These are phyloP conservation scores for Archilochus colubris DNA, from an alignment of 2,113 vertebrate species.

Conservation along the genomic window DNA sequence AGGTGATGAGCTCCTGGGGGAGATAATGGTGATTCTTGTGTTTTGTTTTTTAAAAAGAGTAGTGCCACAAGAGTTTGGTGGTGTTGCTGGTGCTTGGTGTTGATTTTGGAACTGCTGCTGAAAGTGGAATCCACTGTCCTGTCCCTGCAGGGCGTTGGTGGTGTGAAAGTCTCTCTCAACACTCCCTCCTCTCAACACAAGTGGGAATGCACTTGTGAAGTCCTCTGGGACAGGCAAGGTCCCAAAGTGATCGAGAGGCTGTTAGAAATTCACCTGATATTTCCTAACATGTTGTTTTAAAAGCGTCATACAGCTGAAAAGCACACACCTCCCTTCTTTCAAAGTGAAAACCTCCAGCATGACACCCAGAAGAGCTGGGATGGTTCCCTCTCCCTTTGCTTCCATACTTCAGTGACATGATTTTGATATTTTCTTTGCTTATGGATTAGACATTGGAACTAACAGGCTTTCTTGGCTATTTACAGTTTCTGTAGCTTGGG, in stretches of 20 bases:
- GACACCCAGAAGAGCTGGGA: background rate
- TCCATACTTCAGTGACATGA: accelerated
- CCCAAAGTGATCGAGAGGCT: accelerated
- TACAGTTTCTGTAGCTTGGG: background rate
- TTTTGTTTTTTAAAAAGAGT: background rate
- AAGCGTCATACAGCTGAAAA: background rate
- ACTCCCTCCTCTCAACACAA: background rate
- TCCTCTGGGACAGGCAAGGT: background rate
- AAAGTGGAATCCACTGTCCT: background rate
- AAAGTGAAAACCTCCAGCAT: background rate
- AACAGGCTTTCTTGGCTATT: background rate
- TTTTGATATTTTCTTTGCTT: background rate
- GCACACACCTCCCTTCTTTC: background rate
- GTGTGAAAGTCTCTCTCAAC: background rate
- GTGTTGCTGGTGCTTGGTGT: background rate
- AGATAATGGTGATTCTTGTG: accelerated
- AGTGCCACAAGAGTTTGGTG: background rate
- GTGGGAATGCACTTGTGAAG: background rate
- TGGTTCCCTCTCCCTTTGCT: background rate
- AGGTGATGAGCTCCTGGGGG: background rate
- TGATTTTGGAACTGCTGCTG: background rate
- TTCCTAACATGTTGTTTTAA: background rate
- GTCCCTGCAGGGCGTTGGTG: background rate
- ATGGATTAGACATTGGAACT: background rate
- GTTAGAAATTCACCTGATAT: background rate